These are phyloP conservation scores for Pemphigus obesinymphae DNA, from an alignment of 1,140 invertebrate genomes.

Conservation along the genomic window DNA sequence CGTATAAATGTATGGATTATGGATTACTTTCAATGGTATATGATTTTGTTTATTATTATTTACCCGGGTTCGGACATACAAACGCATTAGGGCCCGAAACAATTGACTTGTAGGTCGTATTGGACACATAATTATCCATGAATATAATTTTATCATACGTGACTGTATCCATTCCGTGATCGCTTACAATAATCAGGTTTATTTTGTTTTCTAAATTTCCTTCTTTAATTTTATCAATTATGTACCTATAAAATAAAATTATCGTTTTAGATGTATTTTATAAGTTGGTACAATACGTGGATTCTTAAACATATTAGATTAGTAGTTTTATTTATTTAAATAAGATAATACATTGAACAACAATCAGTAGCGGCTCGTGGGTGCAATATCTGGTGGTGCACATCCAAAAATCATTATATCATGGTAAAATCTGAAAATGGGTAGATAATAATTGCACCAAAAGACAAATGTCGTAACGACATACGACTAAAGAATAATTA, in stretches of 20 bases:
- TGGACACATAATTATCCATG: conserved; percentile 56
- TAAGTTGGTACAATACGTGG: too few species aligned
- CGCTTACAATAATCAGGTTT: conserved; percentile 67
- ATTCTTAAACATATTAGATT: too few species aligned
- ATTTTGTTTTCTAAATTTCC: conserved; percentile 55
- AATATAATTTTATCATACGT: conserved; percentile 56
- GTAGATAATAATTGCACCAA: too few species aligned
- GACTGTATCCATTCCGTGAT: conserved; percentile 67
- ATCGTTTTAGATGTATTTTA: too few species aligned
- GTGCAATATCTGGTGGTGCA: too few species aligned
- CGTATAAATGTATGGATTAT: not conserved
- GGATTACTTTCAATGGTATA: not conserved
- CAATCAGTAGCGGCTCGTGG: too few species aligned
- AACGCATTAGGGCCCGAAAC: conserved; percentile 54
- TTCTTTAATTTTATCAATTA: conserved; percentile 55
- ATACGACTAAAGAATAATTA: too few species aligned
- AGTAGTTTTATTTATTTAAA: too few species aligned
- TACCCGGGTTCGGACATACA: conserved; percentile 57
- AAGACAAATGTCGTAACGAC: too few species aligned
- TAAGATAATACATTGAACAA: too few species aligned
- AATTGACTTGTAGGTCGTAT: conserved; percentile 53
- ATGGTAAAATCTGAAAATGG: too few species aligned
- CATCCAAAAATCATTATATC: too few species aligned
- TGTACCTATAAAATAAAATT: conserved; percentile 48
- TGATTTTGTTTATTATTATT: not conserved